Conservation (phyloP, 1,140 invertebrate species). For the Glomeris maerens region DNA sequence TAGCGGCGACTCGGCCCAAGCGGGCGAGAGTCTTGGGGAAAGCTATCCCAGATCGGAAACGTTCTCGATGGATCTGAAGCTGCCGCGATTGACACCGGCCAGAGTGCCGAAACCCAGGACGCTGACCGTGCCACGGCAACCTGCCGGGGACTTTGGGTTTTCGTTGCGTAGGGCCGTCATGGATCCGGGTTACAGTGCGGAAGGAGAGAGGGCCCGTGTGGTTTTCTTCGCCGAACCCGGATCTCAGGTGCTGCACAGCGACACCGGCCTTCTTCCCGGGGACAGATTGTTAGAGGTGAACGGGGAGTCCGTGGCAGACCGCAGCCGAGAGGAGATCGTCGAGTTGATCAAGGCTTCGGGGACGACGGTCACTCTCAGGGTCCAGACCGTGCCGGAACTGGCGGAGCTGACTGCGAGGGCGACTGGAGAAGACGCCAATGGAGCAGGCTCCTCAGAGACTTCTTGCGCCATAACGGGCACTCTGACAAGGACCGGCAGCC, state of each 20-base stretch:
- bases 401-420: conserved; percentile 65
- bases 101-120: conserved; percentile 57
- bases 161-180: conserved; percentile 74
- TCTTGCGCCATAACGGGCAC: conserved; percentile 60
- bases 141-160: conserved; percentile 86
- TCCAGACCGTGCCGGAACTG: conserved; percentile 71
- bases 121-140: conserved; percentile 62
- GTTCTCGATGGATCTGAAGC: conserved; percentile 45
- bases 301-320: conserved; percentile 64
- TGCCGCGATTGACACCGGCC: conserved; percentile 60
- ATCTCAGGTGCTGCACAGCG: conserved; percentile 53
- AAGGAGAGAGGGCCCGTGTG: too few species aligned
- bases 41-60: neutral
- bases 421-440: too few species aligned
- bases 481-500: conserved; percentile 52
- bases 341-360: conserved; percentile 77
- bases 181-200: conserved; percentile 50
- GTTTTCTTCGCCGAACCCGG: conserved; percentile 88
- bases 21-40: conserved; percentile 14
- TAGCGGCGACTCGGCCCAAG: conserved; percentile 12
- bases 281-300: conserved; percentile 86
- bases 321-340: conserved; percentile 78
- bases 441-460: too few species aligned
- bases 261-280: conserved; percentile 71
- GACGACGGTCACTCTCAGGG: conserved; percentile 66